Evolutionary conservation across 2,113 vertebrate species (phyloP).

Genomic region (Deroptyus accipitrinus): DNA sequence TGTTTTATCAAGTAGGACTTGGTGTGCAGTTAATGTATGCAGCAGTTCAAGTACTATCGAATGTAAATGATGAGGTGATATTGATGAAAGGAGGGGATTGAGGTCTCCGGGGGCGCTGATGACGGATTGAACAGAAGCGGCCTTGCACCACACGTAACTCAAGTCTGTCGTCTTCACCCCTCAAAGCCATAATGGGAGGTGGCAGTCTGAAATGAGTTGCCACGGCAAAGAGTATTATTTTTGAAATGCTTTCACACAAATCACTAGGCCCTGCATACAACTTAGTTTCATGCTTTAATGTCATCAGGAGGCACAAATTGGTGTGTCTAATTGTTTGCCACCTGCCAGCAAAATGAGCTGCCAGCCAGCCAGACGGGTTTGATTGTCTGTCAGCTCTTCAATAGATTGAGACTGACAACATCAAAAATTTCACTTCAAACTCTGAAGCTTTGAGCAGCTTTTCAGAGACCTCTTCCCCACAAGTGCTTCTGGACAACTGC

Average conservation of each 20-base stretch:
- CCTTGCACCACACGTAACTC: constrained; percentile 80
- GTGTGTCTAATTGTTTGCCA: constrained; percentile 99
- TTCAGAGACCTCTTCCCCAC: constrained; percentile 74
- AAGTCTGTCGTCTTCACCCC: constrained; percentile 90
- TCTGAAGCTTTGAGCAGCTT: constrained; percentile 77
- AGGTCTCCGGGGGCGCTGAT: constrained; percentile 92
- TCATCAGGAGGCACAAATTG: constrained; percentile 93
- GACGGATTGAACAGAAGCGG: constrained; percentile 98
- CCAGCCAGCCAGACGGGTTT: constrained; percentile 89
- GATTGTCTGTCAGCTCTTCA: constrained; percentile 89
- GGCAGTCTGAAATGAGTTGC: constrained; percentile 99
- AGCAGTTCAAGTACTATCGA: constrained; percentile 75
- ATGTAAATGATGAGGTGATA: constrained; percentile 88
- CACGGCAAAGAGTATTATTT: constrained; percentile 97
- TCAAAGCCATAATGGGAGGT: constrained; percentile 93
- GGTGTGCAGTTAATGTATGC: constrained; percentile 79
- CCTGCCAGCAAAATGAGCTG: constrained; percentile 99
- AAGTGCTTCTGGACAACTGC: constrained; percentile 78
- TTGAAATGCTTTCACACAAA: constrained; percentile 99
- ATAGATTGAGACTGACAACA: constrained; percentile 94
- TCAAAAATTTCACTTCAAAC: constrained; percentile 88
- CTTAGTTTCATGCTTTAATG: constrained; percentile 95
- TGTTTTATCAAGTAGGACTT: constrained; percentile 52
- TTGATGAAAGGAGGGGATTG: constrained; percentile 88
- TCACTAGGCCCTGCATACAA: constrained; percentile 89